Evolutionary conservation across 2,797 vertebrate species (phyloP).

Genomic region (Pipistrellus nathusii): DNA sequence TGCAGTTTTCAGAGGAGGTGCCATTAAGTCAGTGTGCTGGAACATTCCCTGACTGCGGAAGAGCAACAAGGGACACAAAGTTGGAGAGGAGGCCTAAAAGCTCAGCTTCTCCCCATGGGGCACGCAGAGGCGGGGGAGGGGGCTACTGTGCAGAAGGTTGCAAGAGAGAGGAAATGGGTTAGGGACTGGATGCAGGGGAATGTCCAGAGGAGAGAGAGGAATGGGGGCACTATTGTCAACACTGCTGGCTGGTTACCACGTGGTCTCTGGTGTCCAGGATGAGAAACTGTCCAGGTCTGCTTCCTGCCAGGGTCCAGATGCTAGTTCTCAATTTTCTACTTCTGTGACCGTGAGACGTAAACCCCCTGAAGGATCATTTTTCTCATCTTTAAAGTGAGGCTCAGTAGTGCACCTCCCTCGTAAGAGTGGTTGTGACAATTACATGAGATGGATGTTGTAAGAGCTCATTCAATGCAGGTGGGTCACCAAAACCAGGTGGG

Average conservation of each 20-base stretch:
- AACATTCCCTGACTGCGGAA: neutral
- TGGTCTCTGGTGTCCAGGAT: neutral
- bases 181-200: neutral
- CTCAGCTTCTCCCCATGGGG: neutral
- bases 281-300: slow-evolving; percentile 18
- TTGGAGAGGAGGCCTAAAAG: neutral
- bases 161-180: neutral
- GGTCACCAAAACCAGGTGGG: no score
- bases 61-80: neutral
- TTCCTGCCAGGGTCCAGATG: neutral
- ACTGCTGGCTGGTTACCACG: neutral
- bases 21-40: neutral
- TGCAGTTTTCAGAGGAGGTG: slow-evolving; percentile 2
- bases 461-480: neutral
- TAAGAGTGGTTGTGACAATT: neutral
- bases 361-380: neutral
- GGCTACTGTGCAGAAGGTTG: neutral
- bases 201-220: neutral
- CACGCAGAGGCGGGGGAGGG: no score
- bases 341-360: neutral
- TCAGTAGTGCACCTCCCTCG: neutral
- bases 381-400: neutral
- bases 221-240: neutral
- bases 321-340: neutral
- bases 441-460: neutral